A percentile compares a stretch with the other conserved stretches of the same genome.
Conservation (phyloP, 2,888 invertebrate species). For the Ceramica pisi region DNA sequence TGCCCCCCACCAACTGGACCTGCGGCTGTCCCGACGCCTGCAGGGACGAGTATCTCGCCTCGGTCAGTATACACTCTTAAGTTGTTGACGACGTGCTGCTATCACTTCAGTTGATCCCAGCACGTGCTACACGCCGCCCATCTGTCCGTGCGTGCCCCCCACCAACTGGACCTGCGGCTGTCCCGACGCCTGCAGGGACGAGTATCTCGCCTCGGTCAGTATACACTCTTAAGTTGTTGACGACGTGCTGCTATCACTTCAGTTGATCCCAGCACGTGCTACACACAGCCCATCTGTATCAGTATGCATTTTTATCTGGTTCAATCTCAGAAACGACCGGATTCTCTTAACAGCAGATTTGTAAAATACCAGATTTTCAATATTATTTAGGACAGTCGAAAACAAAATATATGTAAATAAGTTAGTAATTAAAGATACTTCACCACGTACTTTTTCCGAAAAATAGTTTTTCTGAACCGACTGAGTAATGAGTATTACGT, state of each 20-base stretch:
- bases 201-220: constrained; percentile 84
- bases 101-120: no score
- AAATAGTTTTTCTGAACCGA: no score
- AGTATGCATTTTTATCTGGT: no score
- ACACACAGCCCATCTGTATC: constrained; percentile 71
- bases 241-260: neutral
- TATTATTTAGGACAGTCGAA: no score
- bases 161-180: constrained; percentile 82
- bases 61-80: constrained; percentile 71
- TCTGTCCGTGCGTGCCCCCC: constrained; percentile 81
- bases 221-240: neutral
- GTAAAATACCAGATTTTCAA: no score
- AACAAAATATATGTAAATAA: no score
- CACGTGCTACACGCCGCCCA: constrained; percentile 77
- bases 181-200: constrained; percentile 82
- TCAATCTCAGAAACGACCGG: no score
- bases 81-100: neutral
- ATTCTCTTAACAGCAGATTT: no score
- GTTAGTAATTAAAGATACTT: no score
- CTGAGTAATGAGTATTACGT: no score
- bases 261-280: constrained; percentile 80
- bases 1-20: constrained; percentile 83
- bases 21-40: constrained; percentile 81
- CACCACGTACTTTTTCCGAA: no score
- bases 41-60: constrained; percentile 84